Percentiles rank a stretch among this genome's conserved stretches.
phyloP scores from a whole-genome alignment of 1,140 invertebrate genomes.

The Bombus superbus region DNA sequence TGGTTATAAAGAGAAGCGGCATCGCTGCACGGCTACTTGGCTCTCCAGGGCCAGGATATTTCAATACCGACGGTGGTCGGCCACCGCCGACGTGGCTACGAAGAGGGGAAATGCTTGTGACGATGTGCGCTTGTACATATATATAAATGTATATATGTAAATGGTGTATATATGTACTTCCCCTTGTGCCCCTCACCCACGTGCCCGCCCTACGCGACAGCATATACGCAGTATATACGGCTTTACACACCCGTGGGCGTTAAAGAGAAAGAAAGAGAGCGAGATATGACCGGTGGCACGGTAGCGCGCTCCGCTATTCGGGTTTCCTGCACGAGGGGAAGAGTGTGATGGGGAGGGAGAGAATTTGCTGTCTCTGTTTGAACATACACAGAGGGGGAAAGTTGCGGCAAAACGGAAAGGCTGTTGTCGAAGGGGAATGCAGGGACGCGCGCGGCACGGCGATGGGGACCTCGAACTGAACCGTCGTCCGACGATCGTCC shows the following conservation, averaged over 20 bases:
- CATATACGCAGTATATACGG: conserved; percentile 53
- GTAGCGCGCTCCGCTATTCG: conserved; percentile 69
- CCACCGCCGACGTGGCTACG: conserved; percentile 58
- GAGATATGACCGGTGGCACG: conserved; percentile 49
- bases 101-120: conserved; percentile 46
- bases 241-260: conserved; percentile 63
- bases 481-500: conserved; percentile 47
- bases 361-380: conserved; percentile 49
- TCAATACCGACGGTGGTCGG: conserved; percentile 75
- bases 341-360: neutral
- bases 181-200: conserved; percentile 46
- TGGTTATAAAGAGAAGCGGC: conserved; percentile 79
- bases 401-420: conserved; percentile 53
- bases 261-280: conserved; percentile 40
- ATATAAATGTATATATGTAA: conserved; percentile 7
- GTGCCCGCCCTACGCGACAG: conserved; percentile 60
- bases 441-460: conserved; percentile 37
- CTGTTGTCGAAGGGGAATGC: conserved; percentile 33
- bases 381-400: conserved; percentile 36
- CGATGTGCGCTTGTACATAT: conserved; percentile 20
- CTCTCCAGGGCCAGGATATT: conserved; percentile 77
- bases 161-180: conserved; percentile 21
- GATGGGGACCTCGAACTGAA: conserved; percentile 46
- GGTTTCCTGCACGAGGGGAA: conserved; percentile 56
- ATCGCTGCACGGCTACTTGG: conserved; percentile 84